Evolutionary conservation across 53 echinoderm and acorn worm genomes (phyloP).

Genomic region (Hippasteria phrygiana): DNA sequence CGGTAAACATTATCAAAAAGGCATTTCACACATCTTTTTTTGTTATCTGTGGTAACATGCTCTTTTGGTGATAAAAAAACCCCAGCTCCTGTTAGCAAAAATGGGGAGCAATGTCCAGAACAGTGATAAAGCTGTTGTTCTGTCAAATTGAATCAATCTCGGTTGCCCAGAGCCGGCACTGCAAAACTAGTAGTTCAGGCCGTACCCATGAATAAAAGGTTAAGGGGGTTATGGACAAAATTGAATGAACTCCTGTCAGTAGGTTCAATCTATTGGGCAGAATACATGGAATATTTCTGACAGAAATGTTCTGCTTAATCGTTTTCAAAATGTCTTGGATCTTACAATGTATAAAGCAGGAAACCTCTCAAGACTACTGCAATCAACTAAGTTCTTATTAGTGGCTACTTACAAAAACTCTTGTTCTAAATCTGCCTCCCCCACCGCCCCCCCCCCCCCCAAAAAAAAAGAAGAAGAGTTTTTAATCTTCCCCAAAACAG

Average conservation of each 20-base stretch:
- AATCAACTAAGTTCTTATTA: too few species aligned
- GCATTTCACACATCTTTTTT: constrained; percentile 35
- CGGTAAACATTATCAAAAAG: constrained; percentile 17
- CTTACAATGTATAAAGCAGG: too few species aligned
- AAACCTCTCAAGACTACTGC: too few species aligned
- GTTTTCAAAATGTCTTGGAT: too few species aligned
- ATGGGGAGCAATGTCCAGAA: neutral
- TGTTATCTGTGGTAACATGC: constrained; percentile 2
- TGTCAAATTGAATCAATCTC: neutral
- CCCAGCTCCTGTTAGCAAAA: neutral
- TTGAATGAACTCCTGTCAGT: neutral
- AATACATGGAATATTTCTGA: too few species aligned
- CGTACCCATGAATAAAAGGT: neutral
- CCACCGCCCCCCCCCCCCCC: too few species aligned
- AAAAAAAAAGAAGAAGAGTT: too few species aligned
- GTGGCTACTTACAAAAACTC: too few species aligned
- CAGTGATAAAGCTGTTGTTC: neutral
- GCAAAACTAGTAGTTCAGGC: neutral
- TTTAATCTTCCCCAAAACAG: too few species aligned
- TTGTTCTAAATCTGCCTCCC: too few species aligned
- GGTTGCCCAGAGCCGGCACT: neutral
- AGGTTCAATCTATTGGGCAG: too few species aligned
- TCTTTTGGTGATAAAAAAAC: constrained; percentile 24
- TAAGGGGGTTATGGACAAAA: neutral
- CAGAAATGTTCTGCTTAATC: too few species aligned